Evolutionary conservation across 1,140 invertebrate species (phyloP).

Genomic region (Anagrus nilaparvatae): DNA sequence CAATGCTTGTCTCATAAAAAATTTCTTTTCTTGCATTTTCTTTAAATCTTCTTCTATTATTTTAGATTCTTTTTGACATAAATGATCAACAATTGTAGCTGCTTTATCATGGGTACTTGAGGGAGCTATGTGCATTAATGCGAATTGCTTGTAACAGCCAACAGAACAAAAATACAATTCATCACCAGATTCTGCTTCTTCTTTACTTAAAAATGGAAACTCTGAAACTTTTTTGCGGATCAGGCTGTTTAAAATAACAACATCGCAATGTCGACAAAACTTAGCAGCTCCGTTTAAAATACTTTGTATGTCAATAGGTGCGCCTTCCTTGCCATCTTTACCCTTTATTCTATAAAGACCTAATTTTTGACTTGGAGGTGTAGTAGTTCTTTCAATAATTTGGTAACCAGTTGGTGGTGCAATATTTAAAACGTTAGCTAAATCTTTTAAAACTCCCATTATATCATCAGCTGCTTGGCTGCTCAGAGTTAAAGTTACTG

Average conservation of each 20-base stretch:
- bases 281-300: conserved; percentile 79
- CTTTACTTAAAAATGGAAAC: conserved; percentile 58
- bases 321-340: conserved; percentile 76
- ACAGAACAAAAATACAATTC: conserved; percentile 77
- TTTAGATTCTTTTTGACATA: conserved; percentile 43
- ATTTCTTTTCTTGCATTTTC: conserved; percentile 29
- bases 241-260: conserved; percentile 72
- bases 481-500: conserved; percentile 84
- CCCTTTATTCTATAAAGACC: conserved; percentile 70
- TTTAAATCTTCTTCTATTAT: conserved; percentile 34
- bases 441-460: conserved; percentile 74
- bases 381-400: conserved; percentile 68
- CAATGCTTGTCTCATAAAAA: conserved; percentile 22
- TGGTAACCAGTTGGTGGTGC: conserved; percentile 76
- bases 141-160: conserved; percentile 75
- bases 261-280: conserved; percentile 86
- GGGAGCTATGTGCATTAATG: conserved; percentile 52
- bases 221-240: conserved; percentile 74
- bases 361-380: conserved; percentile 68
- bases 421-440: conserved; percentile 86
- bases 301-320: conserved; percentile 77
- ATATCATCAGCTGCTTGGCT: conserved; percentile 87
- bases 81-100: conserved; percentile 52
- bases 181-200: conserved; percentile 56
- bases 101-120: conserved; percentile 45